Evolutionary conservation across 2,113 vertebrate species (phyloP), one percentile per base, ranked within the genome.

Genomic region (Calypte anna): DNA sequence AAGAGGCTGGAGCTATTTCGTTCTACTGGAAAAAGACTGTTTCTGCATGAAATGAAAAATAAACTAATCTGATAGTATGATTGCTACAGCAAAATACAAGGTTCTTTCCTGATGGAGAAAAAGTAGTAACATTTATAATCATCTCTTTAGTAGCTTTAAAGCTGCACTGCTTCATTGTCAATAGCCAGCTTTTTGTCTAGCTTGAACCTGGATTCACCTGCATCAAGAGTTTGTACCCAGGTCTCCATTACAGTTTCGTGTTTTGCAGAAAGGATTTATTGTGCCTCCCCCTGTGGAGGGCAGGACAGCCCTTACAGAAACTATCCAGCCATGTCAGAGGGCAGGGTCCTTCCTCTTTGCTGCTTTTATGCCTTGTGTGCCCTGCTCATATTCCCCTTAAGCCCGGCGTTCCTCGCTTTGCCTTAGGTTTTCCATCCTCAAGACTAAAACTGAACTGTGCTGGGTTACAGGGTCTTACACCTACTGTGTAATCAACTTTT

Each of bases 291-390:
- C 5, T 1, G 4, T 0, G 0, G 22, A 43, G 10, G 15, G 16
- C 23, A 43, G 80, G 33, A 23, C 14, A 21, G 33, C 7, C 63
- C 0, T 0, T 30, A 4, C 18, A 10, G 66, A 43, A 24, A 57
- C 13, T 3, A 9, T 6, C 28, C 57, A 44, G 23, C 53, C 10
- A 0, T 5, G 2, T 4, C 2, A 3, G 19, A 4, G 3, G 7
- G 23, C 62, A 5, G 25, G 8, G 7, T 33, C 59, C 36, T 61
- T 13, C 1, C 1, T 0, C 53, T 50, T 21, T 46, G 50, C 81
- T 51, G 31, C 23, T 38, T 46, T 31, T 31, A 10, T 20, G 31
- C 58, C 31, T 10, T 2, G 7, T 30, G 67, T 11, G 2, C 0
- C 0, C 7, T 15, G 25, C 31, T 58, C 13, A 1, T 3, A 6